Conservation (phyloP, 2,113 vertebrate species). For the Ammodytes marinus region DNA sequence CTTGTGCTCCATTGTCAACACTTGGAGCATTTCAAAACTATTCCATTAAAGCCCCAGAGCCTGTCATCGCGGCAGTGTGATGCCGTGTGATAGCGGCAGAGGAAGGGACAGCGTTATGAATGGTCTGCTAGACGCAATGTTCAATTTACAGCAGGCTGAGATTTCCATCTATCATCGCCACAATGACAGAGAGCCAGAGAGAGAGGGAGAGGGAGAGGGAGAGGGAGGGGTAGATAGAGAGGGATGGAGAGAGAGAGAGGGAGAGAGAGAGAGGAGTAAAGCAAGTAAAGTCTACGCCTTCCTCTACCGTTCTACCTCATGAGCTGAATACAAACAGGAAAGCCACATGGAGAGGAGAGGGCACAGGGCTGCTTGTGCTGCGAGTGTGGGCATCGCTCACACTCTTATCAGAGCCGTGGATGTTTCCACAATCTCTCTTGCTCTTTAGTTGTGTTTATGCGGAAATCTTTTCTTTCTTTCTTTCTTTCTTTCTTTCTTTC, state of each 20-base stretch:
- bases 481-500: background rate
- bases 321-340: constrained; percentile 72
- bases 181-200: constrained; percentile 53
- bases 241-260: constrained; percentile 1
- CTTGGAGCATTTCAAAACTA: constrained; percentile 45
- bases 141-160: constrained; percentile 77
- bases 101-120: constrained; percentile 53
- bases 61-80: constrained; percentile 41
- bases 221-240: background rate
- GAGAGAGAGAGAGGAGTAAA: constrained; percentile 39
- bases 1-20: constrained; percentile 46
- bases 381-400: background rate
- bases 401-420: constrained; percentile 43
- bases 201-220: constrained; percentile 8
- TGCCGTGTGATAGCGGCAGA: constrained; percentile 46
- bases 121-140: constrained; percentile 67
- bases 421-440: constrained; percentile 45
- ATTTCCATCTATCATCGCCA: constrained; percentile 75
- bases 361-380: background rate
- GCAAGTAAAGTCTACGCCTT: constrained; percentile 10
- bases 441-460: background rate
- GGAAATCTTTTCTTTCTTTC: background rate
- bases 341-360: constrained; percentile 11
- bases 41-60: constrained; percentile 55
- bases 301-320: constrained; percentile 48